Base-by-base conservation (phyloP, 2,797 vertebrate species). In the Halcyon leucocephala region DNA sequence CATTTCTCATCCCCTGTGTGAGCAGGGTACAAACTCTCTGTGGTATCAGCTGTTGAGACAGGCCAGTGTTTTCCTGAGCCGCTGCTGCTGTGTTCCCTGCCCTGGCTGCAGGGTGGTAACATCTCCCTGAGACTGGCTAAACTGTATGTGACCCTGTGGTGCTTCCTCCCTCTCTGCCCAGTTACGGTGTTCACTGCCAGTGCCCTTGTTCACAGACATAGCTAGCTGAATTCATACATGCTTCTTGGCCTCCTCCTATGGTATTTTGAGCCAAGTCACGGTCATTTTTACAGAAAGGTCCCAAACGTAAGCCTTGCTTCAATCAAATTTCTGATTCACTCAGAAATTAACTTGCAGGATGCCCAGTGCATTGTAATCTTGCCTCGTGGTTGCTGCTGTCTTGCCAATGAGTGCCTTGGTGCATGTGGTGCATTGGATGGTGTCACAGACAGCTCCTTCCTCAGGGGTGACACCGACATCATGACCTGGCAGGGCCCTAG, bases 401-500 rank as follows among this genome's bases (percentile, higher is more conserved):
- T 77, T 78, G 19, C 18, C 44, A 69, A 35, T 0, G 3, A 44
- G 33, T 41, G n/a, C 54, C 24, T 51, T 31, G 35, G 72, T 44
- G 14, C 24, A 35, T 0, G 0, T 55, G 44, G 8, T 71, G 20
- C 0, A 0, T 29, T 49, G 52, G 26, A 7, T 60, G 19, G 25
- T 66, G 29, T 91, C 31, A 9, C 7, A 10, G 48, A 41, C 24
- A 10, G 18, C 19, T 82, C 4, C 33, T 84, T 76, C 44, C 22
- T 87, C 35, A 46, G 29, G 10, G 6, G 5, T 72, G 39, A 48
- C 33, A 14, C 24, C 17, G 18, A 28, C 25, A 57, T 12, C 0
- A 0, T 29, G 29, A 42, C 16, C 9, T 10, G 9, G 12, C 13
- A 65, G 58, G 19, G 35, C 25, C 20, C 19, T 52, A 14, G 24